Conservation (phyloP, 2,797 vertebrate genomes). For the Leptatherina wallacei region DNA sequence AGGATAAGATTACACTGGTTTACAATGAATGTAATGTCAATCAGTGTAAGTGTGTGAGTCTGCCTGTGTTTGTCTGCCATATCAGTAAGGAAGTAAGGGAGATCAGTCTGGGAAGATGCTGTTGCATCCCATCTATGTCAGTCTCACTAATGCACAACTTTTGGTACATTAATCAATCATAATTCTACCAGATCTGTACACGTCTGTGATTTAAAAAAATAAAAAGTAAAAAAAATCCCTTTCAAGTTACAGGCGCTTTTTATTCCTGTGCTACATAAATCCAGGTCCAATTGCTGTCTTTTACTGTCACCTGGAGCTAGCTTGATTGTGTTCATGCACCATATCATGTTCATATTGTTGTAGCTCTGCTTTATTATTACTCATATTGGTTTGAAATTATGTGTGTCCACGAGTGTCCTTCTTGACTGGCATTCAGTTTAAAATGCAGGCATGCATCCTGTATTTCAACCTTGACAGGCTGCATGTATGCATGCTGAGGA, state of each 20-base stretch:
- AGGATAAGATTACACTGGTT: constrained; percentile 67
- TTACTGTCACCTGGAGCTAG: constrained; percentile 20
- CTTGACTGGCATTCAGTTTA: constrained; percentile 18
- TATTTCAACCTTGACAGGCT: constrained; percentile 2
- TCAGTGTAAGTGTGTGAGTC: constrained; percentile 24
- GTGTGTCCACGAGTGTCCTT: constrained; percentile 10
- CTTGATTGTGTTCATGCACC: constrained; percentile 41
- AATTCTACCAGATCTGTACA: constrained; percentile 33
- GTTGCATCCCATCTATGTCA: constrained; percentile 52
- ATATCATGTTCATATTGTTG: constrained; percentile 40
- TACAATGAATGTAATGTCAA: constrained; percentile 61
- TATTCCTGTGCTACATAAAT: constrained; percentile 35
- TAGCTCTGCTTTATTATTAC: constrained; percentile 39
- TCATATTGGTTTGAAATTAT: constrained; percentile 30
- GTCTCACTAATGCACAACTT: constrained; percentile 40
- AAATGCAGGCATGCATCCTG: constrained; percentile 2
- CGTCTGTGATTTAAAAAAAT: not conserved
- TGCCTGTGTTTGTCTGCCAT: constrained; percentile 3
- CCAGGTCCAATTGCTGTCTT: constrained; percentile 13
- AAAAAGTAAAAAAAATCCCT: not conserved
- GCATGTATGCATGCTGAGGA: not conserved
- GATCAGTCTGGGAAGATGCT: constrained; percentile 37
- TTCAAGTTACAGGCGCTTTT: constrained; percentile 20
- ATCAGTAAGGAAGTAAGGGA: constrained; percentile 36
- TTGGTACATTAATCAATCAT: constrained; percentile 44